Percentiles rank a stretch among this genome's conserved stretches.
Evolutionary conservation across 2,797 vertebrate genomes (phyloP).

Genomic region (Monodelphis domestica): DNA sequence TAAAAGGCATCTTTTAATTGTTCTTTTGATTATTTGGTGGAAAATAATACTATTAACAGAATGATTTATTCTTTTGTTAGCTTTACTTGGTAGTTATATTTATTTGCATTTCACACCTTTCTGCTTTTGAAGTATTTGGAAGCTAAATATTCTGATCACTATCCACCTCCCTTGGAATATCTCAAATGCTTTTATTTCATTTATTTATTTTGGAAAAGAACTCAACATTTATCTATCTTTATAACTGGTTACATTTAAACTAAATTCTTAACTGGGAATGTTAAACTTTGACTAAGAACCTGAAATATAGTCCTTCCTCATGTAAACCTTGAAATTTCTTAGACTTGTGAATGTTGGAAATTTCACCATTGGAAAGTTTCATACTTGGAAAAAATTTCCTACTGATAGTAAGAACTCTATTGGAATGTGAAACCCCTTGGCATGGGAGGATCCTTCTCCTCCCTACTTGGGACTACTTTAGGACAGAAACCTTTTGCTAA

Average conservation of each 20-base stretch:
- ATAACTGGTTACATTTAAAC: conserved; percentile 40
- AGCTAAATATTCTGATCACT: neutral
- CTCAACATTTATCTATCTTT: conserved; percentile 60
- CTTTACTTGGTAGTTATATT: neutral
- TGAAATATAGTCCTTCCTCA: conserved; percentile 22
- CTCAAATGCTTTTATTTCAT: no score
- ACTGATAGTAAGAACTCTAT: no score
- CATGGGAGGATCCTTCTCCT: no score
- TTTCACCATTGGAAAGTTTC: no score
- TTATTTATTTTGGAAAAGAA: neutral
- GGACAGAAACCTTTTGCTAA: no score
- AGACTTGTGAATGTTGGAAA: no score
- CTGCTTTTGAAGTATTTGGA: neutral
- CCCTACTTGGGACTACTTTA: no score
- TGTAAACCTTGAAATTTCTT: no score
- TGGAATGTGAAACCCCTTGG: no score
- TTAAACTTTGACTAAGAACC: neutral
- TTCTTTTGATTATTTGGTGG: neutral
- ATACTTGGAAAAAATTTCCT: no score
- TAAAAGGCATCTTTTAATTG: neutral
- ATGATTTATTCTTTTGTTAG: neutral
- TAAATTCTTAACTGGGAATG: conserved; percentile 16
- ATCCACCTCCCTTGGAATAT: neutral
- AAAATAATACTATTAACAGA: neutral
- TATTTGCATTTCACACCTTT: neutral